A percentile compares a stretch with the other conserved stretches of the same genome.
These are phyloP conservation scores for Druceiella hillmani DNA, from an alignment of 2,888 invertebrate genomes.

Conservation along the genomic window DNA sequence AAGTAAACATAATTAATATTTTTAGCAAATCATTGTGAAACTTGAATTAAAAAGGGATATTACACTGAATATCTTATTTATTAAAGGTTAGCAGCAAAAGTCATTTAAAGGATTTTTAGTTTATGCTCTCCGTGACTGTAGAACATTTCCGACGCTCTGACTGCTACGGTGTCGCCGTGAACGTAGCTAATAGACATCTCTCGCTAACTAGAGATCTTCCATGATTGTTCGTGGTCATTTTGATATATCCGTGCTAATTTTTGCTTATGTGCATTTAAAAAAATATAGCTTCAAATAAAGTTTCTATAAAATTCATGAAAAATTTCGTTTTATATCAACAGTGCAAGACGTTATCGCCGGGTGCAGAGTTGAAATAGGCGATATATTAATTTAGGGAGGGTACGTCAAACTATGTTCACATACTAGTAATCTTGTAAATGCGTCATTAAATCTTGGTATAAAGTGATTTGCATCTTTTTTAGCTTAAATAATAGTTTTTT, in stretches of 20 bases:
- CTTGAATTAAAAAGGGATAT: neutral
- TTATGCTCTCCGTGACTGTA: too few species aligned
- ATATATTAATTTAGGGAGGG: slow-evolving; percentile 49
- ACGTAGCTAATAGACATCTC: slow-evolving; percentile 30
- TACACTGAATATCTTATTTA: neutral
- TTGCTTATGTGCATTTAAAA: slow-evolving; percentile 40
- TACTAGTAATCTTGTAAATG: slow-evolving; percentile 50
- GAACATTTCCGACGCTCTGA: too few species aligned
- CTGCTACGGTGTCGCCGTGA: slow-evolving; percentile 26
- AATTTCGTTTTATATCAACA: slow-evolving; percentile 45
- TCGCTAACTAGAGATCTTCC: slow-evolving; percentile 45
- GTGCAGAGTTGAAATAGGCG: slow-evolving; percentile 43
- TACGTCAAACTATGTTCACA: slow-evolving; percentile 42
- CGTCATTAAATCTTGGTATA: slow-evolving; percentile 54
- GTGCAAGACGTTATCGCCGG: slow-evolving; percentile 47
- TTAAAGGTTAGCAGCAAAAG: neutral
- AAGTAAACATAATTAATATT: neutral
- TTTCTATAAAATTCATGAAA: slow-evolving; percentile 50
- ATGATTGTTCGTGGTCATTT: slow-evolving; percentile 54
- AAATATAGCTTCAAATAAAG: slow-evolving; percentile 42
- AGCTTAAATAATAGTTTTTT: too few species aligned
- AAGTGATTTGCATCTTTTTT: too few species aligned
- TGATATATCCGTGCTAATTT: slow-evolving; percentile 48
- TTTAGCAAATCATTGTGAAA: neutral
- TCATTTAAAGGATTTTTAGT: neutral